Percentiles rank a stretch among this genome's conserved stretches.
Evolutionary conservation across 2,113 vertebrate genomes (phyloP).

Genomic region (Capra hircus): DNA sequence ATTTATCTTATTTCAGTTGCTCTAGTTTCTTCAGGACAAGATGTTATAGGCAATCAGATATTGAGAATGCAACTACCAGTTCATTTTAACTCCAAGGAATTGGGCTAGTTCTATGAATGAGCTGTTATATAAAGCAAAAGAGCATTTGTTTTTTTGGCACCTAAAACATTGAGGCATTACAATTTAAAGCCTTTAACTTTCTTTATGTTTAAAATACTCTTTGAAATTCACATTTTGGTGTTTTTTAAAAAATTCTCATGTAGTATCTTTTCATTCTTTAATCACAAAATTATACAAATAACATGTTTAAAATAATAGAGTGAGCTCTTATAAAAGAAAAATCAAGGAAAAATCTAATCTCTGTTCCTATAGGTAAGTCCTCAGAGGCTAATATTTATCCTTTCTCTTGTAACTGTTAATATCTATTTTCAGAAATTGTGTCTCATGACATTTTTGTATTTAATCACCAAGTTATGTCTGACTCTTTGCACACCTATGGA

Average conservation of each 20-base stretch:
- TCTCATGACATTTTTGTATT: background rate
- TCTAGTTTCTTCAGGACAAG: constrained; percentile 32
- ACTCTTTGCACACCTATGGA: background rate
- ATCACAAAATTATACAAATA: background rate
- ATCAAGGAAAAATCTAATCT: background rate
- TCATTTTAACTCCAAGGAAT: background rate
- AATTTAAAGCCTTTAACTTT: background rate
- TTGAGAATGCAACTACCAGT: background rate
- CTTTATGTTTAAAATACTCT: background rate
- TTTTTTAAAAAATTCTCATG: background rate
- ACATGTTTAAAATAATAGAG: background rate
- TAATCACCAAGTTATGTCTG: background rate
- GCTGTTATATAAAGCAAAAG: background rate
- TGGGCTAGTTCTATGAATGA: background rate
- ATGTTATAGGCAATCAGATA: background rate
- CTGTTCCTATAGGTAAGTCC: background rate
- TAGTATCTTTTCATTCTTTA: background rate
- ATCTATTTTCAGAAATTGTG: background rate
- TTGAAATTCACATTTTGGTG: background rate
- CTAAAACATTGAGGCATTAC: background rate
- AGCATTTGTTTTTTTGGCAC: background rate
- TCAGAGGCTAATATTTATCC: background rate
- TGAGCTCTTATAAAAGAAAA: background rate
- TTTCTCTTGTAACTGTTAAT: background rate
- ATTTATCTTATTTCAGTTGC: background rate